Evolutionary conservation across 2,888 invertebrate genomes (phyloP).

Genomic region (Bellardia bayeri): DNA sequence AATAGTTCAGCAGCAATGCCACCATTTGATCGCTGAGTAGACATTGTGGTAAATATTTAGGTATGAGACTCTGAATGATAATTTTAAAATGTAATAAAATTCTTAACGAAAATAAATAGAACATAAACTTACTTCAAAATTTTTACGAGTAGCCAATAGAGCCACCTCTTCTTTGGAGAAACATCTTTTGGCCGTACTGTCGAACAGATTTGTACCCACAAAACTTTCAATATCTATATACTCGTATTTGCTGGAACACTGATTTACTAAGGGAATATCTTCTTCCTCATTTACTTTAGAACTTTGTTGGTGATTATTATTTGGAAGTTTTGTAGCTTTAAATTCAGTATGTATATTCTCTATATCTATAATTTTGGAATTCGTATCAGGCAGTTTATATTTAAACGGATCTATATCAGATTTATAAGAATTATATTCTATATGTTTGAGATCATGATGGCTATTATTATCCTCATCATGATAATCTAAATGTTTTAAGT

Average conservation of each 20-base stretch:
- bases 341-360: neutral
- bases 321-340: neutral
- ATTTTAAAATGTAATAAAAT: neutral
- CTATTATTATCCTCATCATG: neutral
- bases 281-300: neutral
- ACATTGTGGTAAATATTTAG: conserved; percentile 78
- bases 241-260: neutral
- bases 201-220: conserved; percentile 83
- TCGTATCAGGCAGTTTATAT: neutral
- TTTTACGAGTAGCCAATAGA: conserved; percentile 79
- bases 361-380: neutral
- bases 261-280: neutral
- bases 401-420: neutral
- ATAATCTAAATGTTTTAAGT: neutral
- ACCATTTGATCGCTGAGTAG: conserved; percentile 79
- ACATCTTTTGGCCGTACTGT: conserved; percentile 78
- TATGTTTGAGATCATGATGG: neutral
- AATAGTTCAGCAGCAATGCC: conserved; percentile 81
- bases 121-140: conserved; percentile 79
- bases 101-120: no score
- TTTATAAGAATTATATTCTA: neutral
- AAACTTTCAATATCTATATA: conserved; percentile 75
- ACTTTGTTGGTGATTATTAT: neutral
- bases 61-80: conserved; percentile 78
- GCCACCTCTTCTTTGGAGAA: conserved; percentile 82